Evolutionary conservation across 2,113 vertebrate species (phyloP), one percentile per base, ranked within the genome.

Genomic region (Malurus cyaneus): DNA sequence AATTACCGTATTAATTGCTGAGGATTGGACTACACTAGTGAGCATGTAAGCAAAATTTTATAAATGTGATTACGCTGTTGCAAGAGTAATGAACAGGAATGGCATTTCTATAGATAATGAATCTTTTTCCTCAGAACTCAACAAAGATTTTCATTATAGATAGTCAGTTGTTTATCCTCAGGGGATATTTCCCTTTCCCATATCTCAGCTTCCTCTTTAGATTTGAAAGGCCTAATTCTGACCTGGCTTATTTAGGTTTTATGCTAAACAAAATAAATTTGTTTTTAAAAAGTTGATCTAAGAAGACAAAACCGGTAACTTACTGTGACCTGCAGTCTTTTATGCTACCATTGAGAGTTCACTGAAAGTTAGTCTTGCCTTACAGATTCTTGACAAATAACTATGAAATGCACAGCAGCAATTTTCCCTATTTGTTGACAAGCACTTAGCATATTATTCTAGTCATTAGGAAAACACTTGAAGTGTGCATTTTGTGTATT

Each of bases 111-210:
- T 16, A 96, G 89, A 96, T 91, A 97, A 97, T 96, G 86, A 93
- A 94, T 88, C 39, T 50, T 95, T 92, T 93, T 93, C 78, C 70
- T 41, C 61, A 79, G 32, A 86, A 95, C n/a, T 41, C 84, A 49
- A 87, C 88, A 97, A 94, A 97, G 97, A 98, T 98, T 97, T 96
- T 97, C 97, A 97, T 97, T 98, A 97, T 93, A 98, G 97, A 97
- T 97, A 97, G 88, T 57, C 24, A 76, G 67, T 94, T 94, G 42
- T 96, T 93, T 96, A 80, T 70, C 86, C 74, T 96, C 89, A 92
- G 71, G 85, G 83, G 60, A 69, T 67, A 92, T 95, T 88, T 89
- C 66, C n/a, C 31, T 85, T 96, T 79, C 73, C 56, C 86, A 10
- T 94, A 90, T 84, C 81, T 96, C 81, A 56, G 28, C 25, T 91